Conservation (phyloP, 2,888 invertebrate species). For the Stenodema calcarata region DNA sequence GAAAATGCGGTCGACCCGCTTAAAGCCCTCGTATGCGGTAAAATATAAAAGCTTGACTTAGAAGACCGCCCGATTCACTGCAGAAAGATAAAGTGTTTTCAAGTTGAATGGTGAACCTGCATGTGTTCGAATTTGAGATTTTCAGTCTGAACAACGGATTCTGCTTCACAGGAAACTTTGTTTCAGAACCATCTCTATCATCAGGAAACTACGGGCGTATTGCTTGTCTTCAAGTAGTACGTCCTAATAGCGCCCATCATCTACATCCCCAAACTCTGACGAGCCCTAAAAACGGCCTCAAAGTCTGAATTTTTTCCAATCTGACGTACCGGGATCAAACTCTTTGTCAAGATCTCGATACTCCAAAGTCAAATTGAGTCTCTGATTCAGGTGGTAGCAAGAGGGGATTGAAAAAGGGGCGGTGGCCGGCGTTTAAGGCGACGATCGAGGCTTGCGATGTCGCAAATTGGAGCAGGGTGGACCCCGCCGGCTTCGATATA, state of each 20-base stretch:
- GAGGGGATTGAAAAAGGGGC: slow-evolving; percentile 5
- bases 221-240: too few species aligned
- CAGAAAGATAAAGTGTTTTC: too few species aligned
- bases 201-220: too few species aligned
- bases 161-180: too few species aligned
- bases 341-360: neutral
- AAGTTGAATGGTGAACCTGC: too few species aligned
- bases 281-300: too few species aligned
- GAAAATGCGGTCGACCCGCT: neutral
- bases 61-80: too few species aligned
- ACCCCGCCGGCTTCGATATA: neutral
- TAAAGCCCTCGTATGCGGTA: neutral
- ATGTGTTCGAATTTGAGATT: too few species aligned
- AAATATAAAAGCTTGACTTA: neutral
- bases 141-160: too few species aligned
- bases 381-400: neutral
- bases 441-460: neutral
- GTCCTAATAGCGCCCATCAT: too few species aligned
- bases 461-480: slow-evolving; percentile 41
- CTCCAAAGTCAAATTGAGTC: neutral
- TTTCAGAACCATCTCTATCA: too few species aligned
- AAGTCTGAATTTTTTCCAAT: neutral
- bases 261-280: too few species aligned
- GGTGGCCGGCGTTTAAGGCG: slow-evolving; percentile 31
- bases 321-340: neutral